Percentiles rank a stretch among this genome's conserved stretches.
These are phyloP conservation scores for Pampusana beccarii DNA, from an alignment of 2,113 vertebrate species.

Conservation along the genomic window DNA sequence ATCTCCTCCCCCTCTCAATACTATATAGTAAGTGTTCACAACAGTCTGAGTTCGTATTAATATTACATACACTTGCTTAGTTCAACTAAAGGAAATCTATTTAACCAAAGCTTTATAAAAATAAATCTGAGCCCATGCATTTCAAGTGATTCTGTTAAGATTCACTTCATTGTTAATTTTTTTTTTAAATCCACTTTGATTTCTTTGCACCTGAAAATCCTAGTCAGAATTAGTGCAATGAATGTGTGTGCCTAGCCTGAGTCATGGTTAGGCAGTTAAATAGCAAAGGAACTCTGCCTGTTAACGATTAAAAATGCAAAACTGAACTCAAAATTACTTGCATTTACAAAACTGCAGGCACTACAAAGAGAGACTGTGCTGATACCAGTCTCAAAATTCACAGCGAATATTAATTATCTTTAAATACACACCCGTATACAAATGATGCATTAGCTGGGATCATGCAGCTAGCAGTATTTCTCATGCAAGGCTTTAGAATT, in stretches of 20 bases:
- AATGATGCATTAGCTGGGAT: conserved; percentile 21
- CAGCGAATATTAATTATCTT: conserved; percentile 61
- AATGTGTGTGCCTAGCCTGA: not conserved
- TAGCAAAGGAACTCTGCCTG: conserved; percentile 23
- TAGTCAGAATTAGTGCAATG: not conserved
- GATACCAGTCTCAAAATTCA: conserved; percentile 57
- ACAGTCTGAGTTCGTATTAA: not conserved
- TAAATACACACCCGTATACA: conserved; percentile 32
- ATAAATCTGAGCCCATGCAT: not conserved
- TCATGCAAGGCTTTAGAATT: not conserved
- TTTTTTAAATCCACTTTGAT: not conserved
- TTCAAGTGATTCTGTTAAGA: not conserved
- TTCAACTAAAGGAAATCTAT: not conserved
- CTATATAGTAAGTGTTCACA: not conserved
- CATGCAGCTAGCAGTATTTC: not conserved
- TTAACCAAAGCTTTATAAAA: not conserved
- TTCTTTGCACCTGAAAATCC: conserved; percentile 14
- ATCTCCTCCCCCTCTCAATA: not conserved
- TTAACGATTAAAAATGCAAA: conserved; percentile 52
- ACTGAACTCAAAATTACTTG: conserved; percentile 28
- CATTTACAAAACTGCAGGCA: conserved; percentile 49
- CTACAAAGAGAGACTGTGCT: conserved; percentile 42
- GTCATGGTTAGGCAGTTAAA: conserved; percentile 37
- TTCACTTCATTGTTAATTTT: not conserved
- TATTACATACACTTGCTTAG: not conserved